These are phyloP conservation scores for Chionodraco myersi DNA, from an alignment of 2,113 vertebrate genomes.

Conservation along the genomic window DNA sequence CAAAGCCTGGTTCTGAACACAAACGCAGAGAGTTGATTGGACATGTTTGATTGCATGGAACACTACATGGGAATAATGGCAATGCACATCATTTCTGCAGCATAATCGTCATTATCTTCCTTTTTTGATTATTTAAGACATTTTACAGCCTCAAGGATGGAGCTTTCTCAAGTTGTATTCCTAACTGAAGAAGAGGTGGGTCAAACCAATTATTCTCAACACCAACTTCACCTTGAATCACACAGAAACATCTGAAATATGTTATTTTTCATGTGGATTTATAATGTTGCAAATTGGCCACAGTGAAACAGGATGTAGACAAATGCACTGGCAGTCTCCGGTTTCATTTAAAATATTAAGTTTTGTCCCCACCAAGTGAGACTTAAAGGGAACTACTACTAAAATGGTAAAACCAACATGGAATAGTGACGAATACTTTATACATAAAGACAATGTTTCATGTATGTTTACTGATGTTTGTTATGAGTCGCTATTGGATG, in stretches of 20 bases:
- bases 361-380: conserved; percentile 62
- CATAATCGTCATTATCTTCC: background rate
- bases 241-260: background rate
- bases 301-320: background rate
- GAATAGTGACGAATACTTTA: background rate
- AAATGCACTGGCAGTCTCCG: background rate
- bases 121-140: background rate
- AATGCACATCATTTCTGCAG: background rate
- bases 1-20: conserved; percentile 89
- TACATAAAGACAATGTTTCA: background rate
- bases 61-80: background rate
- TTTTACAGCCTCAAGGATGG: background rate
- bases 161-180: background rate
- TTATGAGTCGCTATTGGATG: background rate
- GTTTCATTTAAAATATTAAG: background rate
- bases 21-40: background rate
- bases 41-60: background rate
- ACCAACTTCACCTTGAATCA: background rate
- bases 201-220: too few relatives aligned
- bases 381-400: conserved; percentile 30
- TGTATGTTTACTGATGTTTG: background rate
- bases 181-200: background rate
- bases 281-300: background rate
- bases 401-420: background rate
- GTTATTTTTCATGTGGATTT: background rate